phyloP scores from a whole-genome alignment of 2,888 invertebrate genomes.

The Chalcosyrphus nemorum region DNA sequence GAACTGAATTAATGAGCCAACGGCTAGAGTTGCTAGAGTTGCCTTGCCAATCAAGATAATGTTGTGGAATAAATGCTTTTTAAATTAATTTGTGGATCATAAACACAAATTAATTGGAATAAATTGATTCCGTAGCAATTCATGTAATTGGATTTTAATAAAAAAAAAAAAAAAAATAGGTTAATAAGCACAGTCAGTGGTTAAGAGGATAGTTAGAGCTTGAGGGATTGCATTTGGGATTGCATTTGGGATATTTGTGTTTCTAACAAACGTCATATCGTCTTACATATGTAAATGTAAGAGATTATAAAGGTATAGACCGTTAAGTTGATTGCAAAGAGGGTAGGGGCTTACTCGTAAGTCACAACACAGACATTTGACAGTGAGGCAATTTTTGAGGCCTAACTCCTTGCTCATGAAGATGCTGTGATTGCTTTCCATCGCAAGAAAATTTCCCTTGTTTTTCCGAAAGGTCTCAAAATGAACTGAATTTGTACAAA shows the following conservation, averaged over 20 bases:
- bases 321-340: no score
- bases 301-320: no score
- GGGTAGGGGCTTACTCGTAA: no score
- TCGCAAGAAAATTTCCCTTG: no score
- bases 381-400: no score
- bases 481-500: no score
- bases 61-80: constrained; percentile 7
- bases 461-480: no score
- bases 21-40: background rate
- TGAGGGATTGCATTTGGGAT: background rate
- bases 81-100: constrained; percentile 39
- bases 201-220: background rate
- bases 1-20: constrained; percentile 5
- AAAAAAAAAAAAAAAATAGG: background rate
- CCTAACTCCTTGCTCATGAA: no score
- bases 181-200: background rate
- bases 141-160: background rate
- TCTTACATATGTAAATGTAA: no score
- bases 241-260: background rate
- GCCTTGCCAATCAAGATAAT: constrained; percentile 1
- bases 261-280: no score
- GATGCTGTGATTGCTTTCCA: no score
- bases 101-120: constrained; percentile 14
- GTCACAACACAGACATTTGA: no score
- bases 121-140: background rate